Evolutionary conservation across 2,888 invertebrate genomes (phyloP).

Genomic region (Hydroisotoma schaefferi): DNA sequence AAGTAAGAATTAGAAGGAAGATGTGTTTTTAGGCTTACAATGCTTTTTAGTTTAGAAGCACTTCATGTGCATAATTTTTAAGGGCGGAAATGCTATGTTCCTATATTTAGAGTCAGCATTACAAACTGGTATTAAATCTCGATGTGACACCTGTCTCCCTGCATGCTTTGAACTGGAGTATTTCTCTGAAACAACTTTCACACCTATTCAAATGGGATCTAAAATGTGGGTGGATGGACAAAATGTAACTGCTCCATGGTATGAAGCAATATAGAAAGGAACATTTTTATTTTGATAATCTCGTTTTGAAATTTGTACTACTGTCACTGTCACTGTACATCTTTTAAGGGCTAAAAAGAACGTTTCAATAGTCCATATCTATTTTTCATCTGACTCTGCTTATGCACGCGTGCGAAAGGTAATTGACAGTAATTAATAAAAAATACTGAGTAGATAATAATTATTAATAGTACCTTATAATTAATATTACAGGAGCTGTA

Average conservation of each 20-base stretch:
- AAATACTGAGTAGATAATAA: constrained; percentile 38
- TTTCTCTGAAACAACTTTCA: constrained; percentile 31
- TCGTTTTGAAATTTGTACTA: background rate
- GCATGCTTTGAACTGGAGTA: constrained; percentile 37
- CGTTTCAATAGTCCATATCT: constrained; percentile 44
- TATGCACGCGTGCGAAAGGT: constrained; percentile 42
- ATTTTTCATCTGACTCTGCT: constrained; percentile 36
- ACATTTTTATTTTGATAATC: background rate
- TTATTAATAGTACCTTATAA: background rate
- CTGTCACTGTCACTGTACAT: constrained; percentile 1
- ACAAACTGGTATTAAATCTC: constrained; percentile 24
- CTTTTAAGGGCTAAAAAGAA: constrained; percentile 34
- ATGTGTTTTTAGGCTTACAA: too few species aligned
- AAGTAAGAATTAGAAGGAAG: constrained; percentile 26
- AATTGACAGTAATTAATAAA: constrained; percentile 43
- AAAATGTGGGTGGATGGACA: constrained; percentile 36
- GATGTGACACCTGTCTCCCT: constrained; percentile 30
- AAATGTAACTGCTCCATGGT: constrained; percentile 29
- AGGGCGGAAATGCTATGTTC: too few species aligned
- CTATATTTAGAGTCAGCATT: constrained; percentile 31
- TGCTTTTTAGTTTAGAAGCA: too few species aligned
- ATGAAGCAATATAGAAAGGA: background rate
- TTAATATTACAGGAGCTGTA: too few species aligned
- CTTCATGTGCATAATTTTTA: too few species aligned
- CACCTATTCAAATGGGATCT: constrained; percentile 21